Evolutionary conservation across 2,888 invertebrate species (phyloP).

Genomic region (Epiperipatus broadwayi): DNA sequence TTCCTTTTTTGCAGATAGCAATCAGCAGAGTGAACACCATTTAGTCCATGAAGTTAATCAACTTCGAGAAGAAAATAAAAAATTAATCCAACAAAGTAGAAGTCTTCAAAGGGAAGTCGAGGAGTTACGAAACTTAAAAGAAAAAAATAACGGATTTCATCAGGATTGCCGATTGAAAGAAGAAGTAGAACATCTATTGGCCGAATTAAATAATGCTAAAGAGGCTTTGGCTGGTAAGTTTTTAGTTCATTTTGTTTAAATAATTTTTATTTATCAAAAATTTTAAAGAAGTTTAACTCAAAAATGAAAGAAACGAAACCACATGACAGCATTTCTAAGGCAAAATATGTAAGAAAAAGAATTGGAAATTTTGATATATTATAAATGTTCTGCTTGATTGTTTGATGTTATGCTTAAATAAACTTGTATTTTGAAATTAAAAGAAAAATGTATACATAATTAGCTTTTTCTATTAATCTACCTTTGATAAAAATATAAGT

Average conservation of each 20-base stretch:
- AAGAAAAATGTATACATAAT: too few species aligned
- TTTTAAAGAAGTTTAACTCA: conserved; percentile 7
- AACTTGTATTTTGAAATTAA: too few species aligned
- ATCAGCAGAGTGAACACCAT: conserved; percentile 14
- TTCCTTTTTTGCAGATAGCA: conserved; percentile 12
- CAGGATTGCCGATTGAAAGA: conserved; percentile 27
- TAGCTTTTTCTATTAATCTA: too few species aligned
- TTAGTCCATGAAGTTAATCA: conserved; percentile 20
- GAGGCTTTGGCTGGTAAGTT: conserved; percentile 45
- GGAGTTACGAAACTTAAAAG: conserved; percentile 49
- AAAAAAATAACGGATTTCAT: conserved; percentile 47
- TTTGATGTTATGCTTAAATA: too few species aligned
- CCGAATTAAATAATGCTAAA: conserved; percentile 53
- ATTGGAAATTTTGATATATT: too few species aligned
- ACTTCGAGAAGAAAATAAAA: conserved; percentile 23
- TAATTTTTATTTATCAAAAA: conserved; percentile 9
- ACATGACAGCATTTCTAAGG: too few species aligned
- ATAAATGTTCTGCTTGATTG: too few species aligned
- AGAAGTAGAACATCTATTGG: conserved; percentile 33
- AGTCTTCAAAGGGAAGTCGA: conserved; percentile 25
- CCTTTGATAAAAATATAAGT: too few species aligned
- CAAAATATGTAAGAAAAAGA: too few species aligned
- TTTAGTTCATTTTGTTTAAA: neutral
- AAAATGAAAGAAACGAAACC: too few species aligned
- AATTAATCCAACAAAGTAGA: conserved; percentile 24